Base-by-base conservation (phyloP, 2,888 invertebrate species). In the Heliconius aoede region DNA sequence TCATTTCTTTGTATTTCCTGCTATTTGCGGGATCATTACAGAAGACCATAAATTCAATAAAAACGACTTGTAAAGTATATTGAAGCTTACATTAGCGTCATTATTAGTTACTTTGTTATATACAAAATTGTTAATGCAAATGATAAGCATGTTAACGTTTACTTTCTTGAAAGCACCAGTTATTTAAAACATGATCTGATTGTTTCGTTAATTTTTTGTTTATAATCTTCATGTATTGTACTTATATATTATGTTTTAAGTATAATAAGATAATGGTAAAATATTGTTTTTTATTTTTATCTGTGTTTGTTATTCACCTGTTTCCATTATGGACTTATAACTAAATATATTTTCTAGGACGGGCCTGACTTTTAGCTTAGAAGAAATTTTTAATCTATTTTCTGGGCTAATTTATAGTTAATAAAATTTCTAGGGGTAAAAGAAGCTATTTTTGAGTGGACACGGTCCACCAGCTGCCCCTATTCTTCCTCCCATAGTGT, bases 111-210 rank as follows among this genome's bases (percentile, higher is more conserved):
- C 5, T 32, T 64, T 24, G 24, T 64, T 64, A 64, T 26, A 55
- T 72, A n/a, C 26, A 32, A 61, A 67, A 46, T 46, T 65, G 26
- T 55, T 58, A 60, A 68, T 68, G 30, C 15, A 69, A 51, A 51
- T 28, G 21, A 32, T 69, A n/a, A 55, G 55, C 8, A n/a, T 69
- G 69, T 74, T 74, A 46, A 65, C 61, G 74, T 30, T 61, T 60
- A 60, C 13, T 72, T 58, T 36, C 32, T 26, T 24, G 5, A 26
- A 13, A 18, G 60, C 72, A 60, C 58, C 60, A 36, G 60, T 72
- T 72, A 60, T 72, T 72, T 60, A 28, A 3, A 60, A 72, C 36
- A 72, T 26, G 72, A 60, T 72, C 60, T 72, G 72, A 72, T 73
- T 62, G 40, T 73, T 46, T n/a, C n/a, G 55, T 32, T 55, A 21